Evolutionary conservation across 2,113 vertebrate species (phyloP).

Genomic region (Pluvialis apricaria): DNA sequence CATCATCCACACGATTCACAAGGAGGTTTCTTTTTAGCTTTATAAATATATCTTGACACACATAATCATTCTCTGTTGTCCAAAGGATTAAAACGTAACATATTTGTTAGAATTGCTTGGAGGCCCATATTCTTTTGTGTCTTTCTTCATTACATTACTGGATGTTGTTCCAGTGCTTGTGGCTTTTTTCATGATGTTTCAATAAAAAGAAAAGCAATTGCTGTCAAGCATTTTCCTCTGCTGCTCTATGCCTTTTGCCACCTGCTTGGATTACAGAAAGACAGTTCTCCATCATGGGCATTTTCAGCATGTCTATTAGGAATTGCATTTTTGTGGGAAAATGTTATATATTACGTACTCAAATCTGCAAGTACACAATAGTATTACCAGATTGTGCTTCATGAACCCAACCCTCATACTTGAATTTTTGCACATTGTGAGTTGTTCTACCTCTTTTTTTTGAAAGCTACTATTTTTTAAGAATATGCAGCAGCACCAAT

Average conservation of each 20-base stretch:
- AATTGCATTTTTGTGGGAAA: not conserved
- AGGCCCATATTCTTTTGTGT: not conserved
- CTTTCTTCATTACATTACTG: not conserved
- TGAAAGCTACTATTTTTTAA: not conserved
- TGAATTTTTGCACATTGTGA: accelerated
- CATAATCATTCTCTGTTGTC: not conserved
- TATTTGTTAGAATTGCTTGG: not conserved
- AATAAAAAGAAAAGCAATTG: not conserved
- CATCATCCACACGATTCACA: not conserved
- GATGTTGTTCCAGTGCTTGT: not conserved
- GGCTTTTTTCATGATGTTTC: not conserved
- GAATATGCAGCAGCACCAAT: not conserved
- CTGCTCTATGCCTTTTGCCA: not conserved
- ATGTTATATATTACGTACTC: not conserved
- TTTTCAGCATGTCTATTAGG: not conserved
- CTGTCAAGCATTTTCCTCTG: not conserved
- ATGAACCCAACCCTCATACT: not conserved
- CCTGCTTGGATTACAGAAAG: not conserved
- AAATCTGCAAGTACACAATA: not conserved
- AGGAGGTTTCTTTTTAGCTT: not conserved
- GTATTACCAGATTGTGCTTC: not conserved
- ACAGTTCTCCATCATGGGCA: not conserved
- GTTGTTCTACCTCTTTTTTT: not conserved
- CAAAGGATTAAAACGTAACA: not conserved
- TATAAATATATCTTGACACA: not conserved